Conservation (phyloP, 2,888 invertebrate genomes). For the Calameuta pallipes region DNA sequence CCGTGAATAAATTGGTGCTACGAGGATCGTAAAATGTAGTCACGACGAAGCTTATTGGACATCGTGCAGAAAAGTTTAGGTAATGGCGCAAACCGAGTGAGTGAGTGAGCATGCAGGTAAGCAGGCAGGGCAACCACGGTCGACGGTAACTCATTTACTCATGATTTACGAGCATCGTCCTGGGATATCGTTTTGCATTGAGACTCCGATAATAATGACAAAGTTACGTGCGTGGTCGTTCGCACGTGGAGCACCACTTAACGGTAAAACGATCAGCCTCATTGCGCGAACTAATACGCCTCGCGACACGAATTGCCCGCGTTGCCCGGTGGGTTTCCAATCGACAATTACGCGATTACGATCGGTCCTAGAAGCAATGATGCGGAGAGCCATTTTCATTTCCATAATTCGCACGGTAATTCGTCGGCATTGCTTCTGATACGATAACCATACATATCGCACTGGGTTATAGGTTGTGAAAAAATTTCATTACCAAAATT, state of each 20-base stretch:
- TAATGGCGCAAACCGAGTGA: not conserved
- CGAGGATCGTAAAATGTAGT: not conserved
- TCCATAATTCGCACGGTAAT: constrained; percentile 40
- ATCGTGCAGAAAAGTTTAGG: not conserved
- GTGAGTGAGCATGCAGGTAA: not conserved
- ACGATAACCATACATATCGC: not conserved
- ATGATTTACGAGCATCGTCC: not conserved
- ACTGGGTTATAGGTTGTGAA: not conserved
- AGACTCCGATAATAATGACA: not conserved
- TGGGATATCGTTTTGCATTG: not conserved
- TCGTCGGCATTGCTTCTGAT: constrained; percentile 13
- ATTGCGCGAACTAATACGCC: constrained; percentile 9
- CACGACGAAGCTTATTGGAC: not conserved
- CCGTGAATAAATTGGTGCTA: not conserved
- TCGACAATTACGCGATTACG: constrained; percentile 45
- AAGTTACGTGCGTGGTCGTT: not conserved
- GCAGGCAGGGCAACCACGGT: not conserved
- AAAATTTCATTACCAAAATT: not conserved
- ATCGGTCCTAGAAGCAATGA: constrained; percentile 37
- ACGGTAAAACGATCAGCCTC: constrained; percentile 3
- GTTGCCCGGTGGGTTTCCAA: constrained; percentile 17
- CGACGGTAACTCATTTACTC: not conserved
- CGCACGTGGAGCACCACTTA: not conserved
- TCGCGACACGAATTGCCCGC: constrained; percentile 28
- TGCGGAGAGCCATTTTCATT: constrained; percentile 38